Evolutionary conservation across 2,797 vertebrate species (phyloP).

Genomic region (Psittacula derbiana): DNA sequence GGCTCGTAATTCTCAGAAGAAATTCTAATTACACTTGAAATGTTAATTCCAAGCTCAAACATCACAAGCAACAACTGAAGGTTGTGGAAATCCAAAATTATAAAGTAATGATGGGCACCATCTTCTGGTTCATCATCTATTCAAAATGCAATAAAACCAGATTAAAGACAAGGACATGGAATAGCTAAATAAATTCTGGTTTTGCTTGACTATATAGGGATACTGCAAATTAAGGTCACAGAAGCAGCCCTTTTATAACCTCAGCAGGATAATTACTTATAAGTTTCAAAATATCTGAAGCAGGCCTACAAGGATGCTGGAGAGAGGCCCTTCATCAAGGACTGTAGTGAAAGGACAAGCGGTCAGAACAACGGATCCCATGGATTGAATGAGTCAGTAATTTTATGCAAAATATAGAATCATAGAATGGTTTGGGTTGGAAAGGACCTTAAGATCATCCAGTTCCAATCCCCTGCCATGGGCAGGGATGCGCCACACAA

Average conservation of each 20-base stretch:
- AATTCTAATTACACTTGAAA: constrained; percentile 86
- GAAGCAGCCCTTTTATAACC: not conserved
- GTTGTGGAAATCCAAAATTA: constrained; percentile 86
- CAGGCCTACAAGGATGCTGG: not conserved
- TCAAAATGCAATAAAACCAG: constrained; percentile 29
- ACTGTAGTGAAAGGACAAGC: not conserved
- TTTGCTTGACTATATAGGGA: not conserved
- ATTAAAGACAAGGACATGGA: not conserved
- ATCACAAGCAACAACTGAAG: constrained; percentile 82
- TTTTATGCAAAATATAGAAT: not conserved
- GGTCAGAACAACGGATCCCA: not conserved
- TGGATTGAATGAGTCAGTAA: not conserved
- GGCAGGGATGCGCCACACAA: not conserved
- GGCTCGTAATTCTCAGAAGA: constrained; percentile 77
- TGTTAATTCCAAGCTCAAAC: constrained; percentile 80
- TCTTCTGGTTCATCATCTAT: constrained; percentile 93
- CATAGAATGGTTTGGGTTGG: not conserved
- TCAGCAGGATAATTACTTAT: not conserved
- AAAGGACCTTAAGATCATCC: not conserved
- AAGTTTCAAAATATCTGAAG: not conserved
- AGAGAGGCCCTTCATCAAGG: not conserved
- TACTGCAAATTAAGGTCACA: not conserved
- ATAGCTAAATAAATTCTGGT: not conserved
- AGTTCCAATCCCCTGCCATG: not conserved
- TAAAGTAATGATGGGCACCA: constrained; percentile 89